phyloP scores from a whole-genome alignment of 92 coral and sea anemone species.

The Zoanthus solanderi region DNA sequence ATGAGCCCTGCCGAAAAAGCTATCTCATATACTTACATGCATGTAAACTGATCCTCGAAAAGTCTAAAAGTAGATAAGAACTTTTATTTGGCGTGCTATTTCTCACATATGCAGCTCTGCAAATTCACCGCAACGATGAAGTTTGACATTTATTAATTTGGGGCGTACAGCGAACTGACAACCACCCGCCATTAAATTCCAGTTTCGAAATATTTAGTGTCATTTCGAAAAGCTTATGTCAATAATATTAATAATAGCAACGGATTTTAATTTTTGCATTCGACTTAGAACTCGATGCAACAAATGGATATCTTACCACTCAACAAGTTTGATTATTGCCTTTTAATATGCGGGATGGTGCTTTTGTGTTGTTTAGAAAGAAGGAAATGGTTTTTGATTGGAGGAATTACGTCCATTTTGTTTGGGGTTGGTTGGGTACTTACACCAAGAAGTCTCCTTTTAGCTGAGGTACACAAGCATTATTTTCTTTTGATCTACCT shows the following conservation, averaged over 20 bases:
- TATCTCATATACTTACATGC: background rate
- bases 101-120: background rate
- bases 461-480: background rate
- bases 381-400: conserved; percentile 14
- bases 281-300: background rate
- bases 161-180: too few species aligned
- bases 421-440: conserved; percentile 34
- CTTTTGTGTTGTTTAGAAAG: conserved; percentile 4
- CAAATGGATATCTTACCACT: conserved; percentile 25
- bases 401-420: background rate
- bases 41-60: background rate
- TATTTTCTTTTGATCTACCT: too few species aligned
- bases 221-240: too few species aligned
- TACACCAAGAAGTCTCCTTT: background rate
- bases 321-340: background rate
- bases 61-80: background rate
- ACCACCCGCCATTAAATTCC: too few species aligned
- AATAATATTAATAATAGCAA: too few species aligned
- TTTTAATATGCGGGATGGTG: conserved; percentile 15
- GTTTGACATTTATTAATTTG: background rate
- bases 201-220: too few species aligned
- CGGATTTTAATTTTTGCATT: background rate
- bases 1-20: background rate
- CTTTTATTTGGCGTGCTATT: background rate
- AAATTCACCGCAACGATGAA: background rate